Base-by-base conservation (phyloP, 2,888 invertebrate species). In the Lithosia quadra region DNA sequence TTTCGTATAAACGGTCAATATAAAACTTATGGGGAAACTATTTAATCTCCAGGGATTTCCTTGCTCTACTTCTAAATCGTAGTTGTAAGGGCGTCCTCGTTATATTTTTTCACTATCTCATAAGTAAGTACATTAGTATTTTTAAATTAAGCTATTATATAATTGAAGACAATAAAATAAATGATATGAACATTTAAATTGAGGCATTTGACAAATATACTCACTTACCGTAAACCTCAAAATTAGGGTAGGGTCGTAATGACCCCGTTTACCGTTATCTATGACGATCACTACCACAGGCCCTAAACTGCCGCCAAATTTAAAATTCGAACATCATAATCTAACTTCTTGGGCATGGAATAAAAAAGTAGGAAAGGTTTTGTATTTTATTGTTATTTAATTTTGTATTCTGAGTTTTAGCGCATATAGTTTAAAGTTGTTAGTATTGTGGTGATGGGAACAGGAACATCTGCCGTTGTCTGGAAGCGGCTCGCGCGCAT, bases 311-410 rank as follows among this genome's bases (percentile, higher is more conserved):
- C 91, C 87, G 88, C 89, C 90, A 90, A 94, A 92, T 93, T 93
- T 89, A 85, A 92, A 92, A 91, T 89, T 91, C 87, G 88, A 91
- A 94, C 90, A 89, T 91, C 93, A 93, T 94, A 94, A 94, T 94
- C 92, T 87, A 88, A 89, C 84, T 88, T 85, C 84, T 87, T 80
- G 84, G 66, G 74, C 72, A 75, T 67, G 71, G n/a, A 84, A 80
- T 81, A 87, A 89, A 79, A 84, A 83, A 75, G 68, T 71, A 36
- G 66, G 74, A 75, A 75, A 74, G 76, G 79, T 84, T 86, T 78
- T 78, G 28, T 75, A 24, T 64, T 34, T 33, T 62, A 33, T 13
- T 13, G 33, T n/a, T 63, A 59, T 71, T 76, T 71, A 65, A 82
- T 73, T 78, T 57, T 64, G 62, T 63, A 60, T 82, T 84, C 69